Evolutionary conservation across 2,113 vertebrate genomes (phyloP), one percentile per base, ranked within the genome.

Genomic region (Tenrec ecaudatus): DNA sequence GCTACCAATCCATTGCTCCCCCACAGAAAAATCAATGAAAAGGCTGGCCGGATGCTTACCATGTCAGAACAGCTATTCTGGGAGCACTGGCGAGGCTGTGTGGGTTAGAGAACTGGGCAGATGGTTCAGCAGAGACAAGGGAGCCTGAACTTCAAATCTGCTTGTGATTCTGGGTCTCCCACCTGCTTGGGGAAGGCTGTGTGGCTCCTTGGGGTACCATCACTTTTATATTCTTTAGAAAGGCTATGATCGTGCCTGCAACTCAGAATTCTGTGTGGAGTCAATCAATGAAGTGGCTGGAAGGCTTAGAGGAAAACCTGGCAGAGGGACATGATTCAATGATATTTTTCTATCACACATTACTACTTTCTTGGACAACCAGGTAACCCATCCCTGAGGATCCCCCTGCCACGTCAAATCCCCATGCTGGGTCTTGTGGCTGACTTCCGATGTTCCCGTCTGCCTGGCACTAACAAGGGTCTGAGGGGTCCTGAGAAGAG

Each of bases 191-290:
- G n/a, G 27, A 79, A 66, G 17, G 20, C 60, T 62, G 57, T 2
- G 60, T 23, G 19, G 6, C 57, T 60, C 36, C 73, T 62, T 15
- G 1, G 73, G 38, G 58, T 11, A 3, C 0, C 16, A 4, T 3
- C 1, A 9, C 22, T 36, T 43, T 88, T 31, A 62, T 19, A 9
- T 43, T n/a, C 53, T 69, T 40, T 33, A 15, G 69, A 81, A n/a
- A 66, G 29, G 4, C 6, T 1, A 38, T 1, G 17, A 9, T 0
- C 8, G 66, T 0, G 2, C 15, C 33, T 9, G 0, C 0, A 1
- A 20, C 64, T 62, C 15, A n/a, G 47, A 62, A 23, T 25, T 17
- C 10, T 0, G 2, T 0, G 36, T 33, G 3, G 86, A 60, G 33
- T 7, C 25, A 14, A 6, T 2, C 22, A 84, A 20, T 5, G 36